phyloP scores from a whole-genome alignment of 2,888 invertebrate genomes.

The Conops quadrifasciatus region DNA sequence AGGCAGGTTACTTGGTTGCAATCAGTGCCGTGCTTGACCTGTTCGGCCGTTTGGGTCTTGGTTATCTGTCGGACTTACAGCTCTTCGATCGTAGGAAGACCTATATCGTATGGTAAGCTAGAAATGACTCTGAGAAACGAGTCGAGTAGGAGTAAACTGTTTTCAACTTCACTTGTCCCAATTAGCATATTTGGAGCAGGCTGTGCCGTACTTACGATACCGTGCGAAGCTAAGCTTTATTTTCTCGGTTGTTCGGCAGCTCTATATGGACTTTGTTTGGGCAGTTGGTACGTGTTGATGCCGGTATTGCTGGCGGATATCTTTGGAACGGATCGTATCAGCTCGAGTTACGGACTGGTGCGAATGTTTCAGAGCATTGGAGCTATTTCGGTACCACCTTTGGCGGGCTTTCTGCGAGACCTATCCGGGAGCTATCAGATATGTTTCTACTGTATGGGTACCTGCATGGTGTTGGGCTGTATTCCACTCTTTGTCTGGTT shows the following conservation, averaged over 20 bases:
- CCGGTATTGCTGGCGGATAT: slow-evolving; percentile 78
- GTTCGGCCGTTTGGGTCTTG: slow-evolving; percentile 75
- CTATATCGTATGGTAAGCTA: slow-evolving; percentile 73
- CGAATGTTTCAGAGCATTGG: slow-evolving; percentile 80
- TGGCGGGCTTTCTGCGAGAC: slow-evolving; percentile 75
- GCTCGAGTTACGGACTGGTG: slow-evolving; percentile 78
- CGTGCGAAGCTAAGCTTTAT: slow-evolving; percentile 73
- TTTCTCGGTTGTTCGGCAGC: slow-evolving; percentile 73
- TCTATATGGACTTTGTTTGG: slow-evolving; percentile 76
- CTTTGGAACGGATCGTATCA: slow-evolving; percentile 78
- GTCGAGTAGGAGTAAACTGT: not conserved
- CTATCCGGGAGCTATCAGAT: slow-evolving; percentile 76
- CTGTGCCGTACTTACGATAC: slow-evolving; percentile 73
- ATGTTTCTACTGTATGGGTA: slow-evolving; percentile 80
- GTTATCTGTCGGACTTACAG: slow-evolving; percentile 78
- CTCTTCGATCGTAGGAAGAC: slow-evolving; percentile 77
- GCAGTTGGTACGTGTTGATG: slow-evolving; percentile 80
- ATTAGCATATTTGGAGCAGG: slow-evolving; percentile 75
- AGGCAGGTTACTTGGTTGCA: slow-evolving; percentile 75
- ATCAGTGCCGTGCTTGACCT: slow-evolving; percentile 78
- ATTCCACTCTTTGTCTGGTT: slow-evolving; percentile 70
- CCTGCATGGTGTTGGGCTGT: slow-evolving; percentile 77
- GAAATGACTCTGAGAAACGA: not conserved
- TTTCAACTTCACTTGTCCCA: not conserved
- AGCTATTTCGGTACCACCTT: slow-evolving; percentile 77